Percentiles rank a stretch among this genome's conserved stretches.
These are phyloP conservation scores for Andrena bucephala DNA, from an alignment of 2,888 invertebrate species.

Conservation along the genomic window DNA sequence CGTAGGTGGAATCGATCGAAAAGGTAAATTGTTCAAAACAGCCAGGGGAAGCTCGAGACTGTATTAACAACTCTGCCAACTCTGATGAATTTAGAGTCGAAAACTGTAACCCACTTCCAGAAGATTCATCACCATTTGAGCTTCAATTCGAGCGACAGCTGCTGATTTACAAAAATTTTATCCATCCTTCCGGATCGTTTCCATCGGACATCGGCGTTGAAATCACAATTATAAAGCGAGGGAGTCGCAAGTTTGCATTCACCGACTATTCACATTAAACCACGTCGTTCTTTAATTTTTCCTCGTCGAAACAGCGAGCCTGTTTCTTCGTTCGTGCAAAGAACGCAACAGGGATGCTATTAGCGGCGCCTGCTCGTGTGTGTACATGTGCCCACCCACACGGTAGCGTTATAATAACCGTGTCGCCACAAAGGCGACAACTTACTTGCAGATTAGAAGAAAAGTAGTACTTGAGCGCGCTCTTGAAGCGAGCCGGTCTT, in stretches of 20 bases:
- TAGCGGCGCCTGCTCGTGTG: background rate
- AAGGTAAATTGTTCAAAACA: too few relatives aligned
- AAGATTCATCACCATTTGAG: too few relatives aligned
- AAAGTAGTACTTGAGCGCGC: constrained; percentile 56
- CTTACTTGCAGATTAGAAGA: constrained; percentile 59
- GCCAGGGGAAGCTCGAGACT: too few relatives aligned
- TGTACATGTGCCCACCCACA: background rate
- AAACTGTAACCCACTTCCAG: too few relatives aligned
- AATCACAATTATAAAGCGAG: background rate
- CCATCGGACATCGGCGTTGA: background rate
- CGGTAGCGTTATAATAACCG: constrained; percentile 42
- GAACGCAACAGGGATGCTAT: constrained; percentile 8
- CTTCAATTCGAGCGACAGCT: too few relatives aligned
- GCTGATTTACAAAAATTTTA: too few relatives aligned
- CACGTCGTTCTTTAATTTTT: background rate
- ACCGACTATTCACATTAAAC: background rate
- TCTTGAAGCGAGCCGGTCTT: constrained; percentile 45
- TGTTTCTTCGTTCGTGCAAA: background rate
- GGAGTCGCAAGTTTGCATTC: background rate
- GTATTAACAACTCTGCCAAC: too few relatives aligned
- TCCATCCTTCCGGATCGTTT: too few relatives aligned
- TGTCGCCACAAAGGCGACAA: constrained; percentile 49
- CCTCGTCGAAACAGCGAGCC: background rate
- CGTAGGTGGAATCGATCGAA: too few relatives aligned
- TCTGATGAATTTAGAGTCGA: too few relatives aligned